These are phyloP conservation scores for Oscheius onirici DNA, from an alignment of 2,888 invertebrate species.

Conservation along the genomic window DNA sequence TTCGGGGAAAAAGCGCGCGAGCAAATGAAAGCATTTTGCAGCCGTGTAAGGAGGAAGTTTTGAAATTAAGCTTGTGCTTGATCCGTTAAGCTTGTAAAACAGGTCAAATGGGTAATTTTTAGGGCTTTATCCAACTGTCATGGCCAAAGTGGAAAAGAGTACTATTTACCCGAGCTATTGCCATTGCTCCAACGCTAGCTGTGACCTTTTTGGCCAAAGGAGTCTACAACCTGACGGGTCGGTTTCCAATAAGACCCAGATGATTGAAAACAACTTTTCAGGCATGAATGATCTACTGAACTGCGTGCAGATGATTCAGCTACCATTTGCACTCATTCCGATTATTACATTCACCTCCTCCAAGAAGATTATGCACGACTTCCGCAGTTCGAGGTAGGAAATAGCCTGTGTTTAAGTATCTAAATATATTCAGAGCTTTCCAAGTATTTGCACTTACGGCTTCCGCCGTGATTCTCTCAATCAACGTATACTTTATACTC, in stretches of 20 bases:
- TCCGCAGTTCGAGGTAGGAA: constrained; percentile 81
- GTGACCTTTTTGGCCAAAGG: constrained; percentile 72
- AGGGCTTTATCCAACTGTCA: constrained; percentile 84
- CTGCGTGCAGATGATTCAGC: constrained; percentile 75
- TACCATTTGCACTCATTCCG: constrained; percentile 88
- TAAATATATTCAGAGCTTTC: constrained; percentile 73
- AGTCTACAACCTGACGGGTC: constrained; percentile 63
- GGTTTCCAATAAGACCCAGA: not conserved
- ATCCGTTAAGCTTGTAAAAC: not conserved
- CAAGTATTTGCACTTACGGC: constrained; percentile 80
- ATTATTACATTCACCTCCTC: constrained; percentile 87
- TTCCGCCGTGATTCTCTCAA: constrained; percentile 80
- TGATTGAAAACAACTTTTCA: constrained; percentile 4
- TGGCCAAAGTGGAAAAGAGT: constrained; percentile 90
- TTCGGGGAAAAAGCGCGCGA: too few species aligned
- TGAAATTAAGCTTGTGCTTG: too few species aligned
- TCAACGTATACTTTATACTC: constrained; percentile 84
- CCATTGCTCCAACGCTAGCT: constrained; percentile 78
- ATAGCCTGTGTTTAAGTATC: not conserved
- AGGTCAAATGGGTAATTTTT: constrained; percentile 21
- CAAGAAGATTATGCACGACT: constrained; percentile 83
- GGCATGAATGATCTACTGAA: constrained; percentile 86
- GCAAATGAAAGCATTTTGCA: not conserved
- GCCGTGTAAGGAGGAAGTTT: not conserved
- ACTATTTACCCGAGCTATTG: constrained; percentile 84